These are phyloP conservation scores for Syritta pipiens DNA, from an alignment of 2,888 invertebrate genomes.

Conservation along the genomic window DNA sequence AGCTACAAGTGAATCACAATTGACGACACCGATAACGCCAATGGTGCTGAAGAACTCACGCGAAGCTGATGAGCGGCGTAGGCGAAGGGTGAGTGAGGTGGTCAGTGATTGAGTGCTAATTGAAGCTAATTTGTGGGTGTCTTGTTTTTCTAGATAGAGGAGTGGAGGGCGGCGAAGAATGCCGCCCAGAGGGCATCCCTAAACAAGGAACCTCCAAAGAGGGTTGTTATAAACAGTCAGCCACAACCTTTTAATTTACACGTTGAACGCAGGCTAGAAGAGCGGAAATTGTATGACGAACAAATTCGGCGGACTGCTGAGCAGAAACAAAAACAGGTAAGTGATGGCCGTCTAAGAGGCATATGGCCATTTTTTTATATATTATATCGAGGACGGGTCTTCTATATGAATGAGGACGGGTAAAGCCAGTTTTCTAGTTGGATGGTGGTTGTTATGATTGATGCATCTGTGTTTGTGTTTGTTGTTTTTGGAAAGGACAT, in stretches of 20 bases:
- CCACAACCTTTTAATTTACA: conserved; percentile 75
- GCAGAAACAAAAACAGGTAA: conserved; percentile 76
- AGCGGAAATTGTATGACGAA: conserved; percentile 75
- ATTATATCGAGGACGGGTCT: no score
- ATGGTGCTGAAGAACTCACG: conserved; percentile 74
- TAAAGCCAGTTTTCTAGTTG: no score
- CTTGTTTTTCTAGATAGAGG: conserved; percentile 69
- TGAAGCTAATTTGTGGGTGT: neutral
- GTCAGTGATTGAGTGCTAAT: neutral
- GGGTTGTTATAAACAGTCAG: no score
- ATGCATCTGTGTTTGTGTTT: no score
- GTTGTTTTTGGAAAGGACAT: no score
- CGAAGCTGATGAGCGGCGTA: conserved; percentile 70
- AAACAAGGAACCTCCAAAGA: conserved; percentile 72
- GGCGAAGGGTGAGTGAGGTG: conserved; percentile 71
- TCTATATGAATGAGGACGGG: no score
- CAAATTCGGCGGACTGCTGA: conserved; percentile 70
- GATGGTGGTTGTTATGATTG: no score
- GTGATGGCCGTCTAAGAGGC: no score
- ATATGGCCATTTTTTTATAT: no score
- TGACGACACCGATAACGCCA: conserved; percentile 75
- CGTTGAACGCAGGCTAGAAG: conserved; percentile 74
- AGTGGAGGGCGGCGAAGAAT: conserved; percentile 70
- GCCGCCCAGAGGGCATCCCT: conserved; percentile 73
- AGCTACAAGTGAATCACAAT: neutral